A percentile compares a stretch with the other conserved stretches of the same genome.
Evolutionary conservation across 2,888 invertebrate species (phyloP).

Genomic region (Ophion ellenae): DNA sequence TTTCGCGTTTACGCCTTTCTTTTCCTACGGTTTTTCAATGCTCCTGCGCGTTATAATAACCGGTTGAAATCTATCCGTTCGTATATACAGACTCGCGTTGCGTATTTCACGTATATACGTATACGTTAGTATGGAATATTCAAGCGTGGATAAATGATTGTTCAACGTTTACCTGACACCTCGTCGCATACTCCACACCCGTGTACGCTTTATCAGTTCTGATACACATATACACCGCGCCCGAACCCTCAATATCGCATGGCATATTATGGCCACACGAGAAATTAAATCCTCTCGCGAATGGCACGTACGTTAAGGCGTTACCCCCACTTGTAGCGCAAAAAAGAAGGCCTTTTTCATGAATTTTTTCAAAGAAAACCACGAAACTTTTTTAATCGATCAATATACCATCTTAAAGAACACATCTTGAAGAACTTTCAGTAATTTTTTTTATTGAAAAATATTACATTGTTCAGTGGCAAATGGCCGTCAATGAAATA

Average conservation of each 20-base stretch:
- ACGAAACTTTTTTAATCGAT: no score
- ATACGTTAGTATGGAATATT: conserved; percentile 17
- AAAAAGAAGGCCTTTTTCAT: no score
- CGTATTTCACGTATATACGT: neutral
- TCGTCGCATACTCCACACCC: conserved; percentile 38
- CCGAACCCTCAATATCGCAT: conserved; percentile 41
- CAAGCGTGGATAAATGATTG: conserved; percentile 54
- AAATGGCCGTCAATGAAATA: no score
- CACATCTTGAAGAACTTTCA: no score
- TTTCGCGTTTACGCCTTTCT: conserved; percentile 53
- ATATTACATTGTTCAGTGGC: no score
- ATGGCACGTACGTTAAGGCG: conserved; percentile 13
- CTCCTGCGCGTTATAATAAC: conserved; percentile 17
- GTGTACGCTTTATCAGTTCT: conserved; percentile 48
- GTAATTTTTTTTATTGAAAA: no score
- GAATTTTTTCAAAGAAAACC: no score
- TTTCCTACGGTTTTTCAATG: conserved; percentile 40
- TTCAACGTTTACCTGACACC: conserved; percentile 62
- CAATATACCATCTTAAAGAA: no score
- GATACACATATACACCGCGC: conserved; percentile 31
- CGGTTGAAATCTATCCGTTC: conserved; percentile 27
- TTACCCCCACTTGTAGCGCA: no score
- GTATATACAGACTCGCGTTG: neutral
- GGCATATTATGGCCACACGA: conserved; percentile 31
- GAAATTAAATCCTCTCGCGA: conserved; percentile 31